A percentile compares a stretch with the other conserved stretches of the same genome.
Evolutionary conservation across 2,888 invertebrate genomes (phyloP).

Genomic region (Dendrolimus houi): DNA sequence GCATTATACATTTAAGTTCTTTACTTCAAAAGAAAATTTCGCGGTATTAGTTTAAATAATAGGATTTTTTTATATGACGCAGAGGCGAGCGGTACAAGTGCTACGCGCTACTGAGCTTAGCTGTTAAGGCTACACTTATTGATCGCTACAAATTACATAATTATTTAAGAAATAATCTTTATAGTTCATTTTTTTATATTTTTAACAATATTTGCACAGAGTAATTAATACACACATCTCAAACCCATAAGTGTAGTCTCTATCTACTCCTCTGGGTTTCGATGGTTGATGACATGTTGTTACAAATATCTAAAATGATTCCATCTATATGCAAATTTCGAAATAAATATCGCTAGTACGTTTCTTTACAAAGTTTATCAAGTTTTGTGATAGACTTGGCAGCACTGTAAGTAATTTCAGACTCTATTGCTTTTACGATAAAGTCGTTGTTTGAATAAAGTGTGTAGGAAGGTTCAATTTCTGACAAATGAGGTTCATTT

Average conservation of each 20-base stretch:
- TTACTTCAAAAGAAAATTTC: too few relatives aligned
- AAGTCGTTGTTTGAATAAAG: not conserved
- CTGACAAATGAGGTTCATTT: not conserved
- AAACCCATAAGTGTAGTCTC: not conserved
- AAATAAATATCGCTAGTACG: not conserved
- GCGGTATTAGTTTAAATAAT: too few relatives aligned
- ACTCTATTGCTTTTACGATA: not conserved
- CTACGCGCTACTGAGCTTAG: too few relatives aligned
- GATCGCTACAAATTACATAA: too few relatives aligned
- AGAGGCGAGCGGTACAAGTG: too few relatives aligned
- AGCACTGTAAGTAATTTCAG: not conserved
- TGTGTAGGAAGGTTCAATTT: not conserved
- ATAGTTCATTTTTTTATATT: too few relatives aligned
- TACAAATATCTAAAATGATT: not conserved
- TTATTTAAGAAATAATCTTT: too few relatives aligned
- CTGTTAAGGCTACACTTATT: too few relatives aligned
- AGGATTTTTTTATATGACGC: too few relatives aligned
- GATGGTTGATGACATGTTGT: not conserved
- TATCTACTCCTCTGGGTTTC: not conserved
- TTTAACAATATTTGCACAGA: too few relatives aligned
- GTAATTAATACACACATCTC: too few relatives aligned
- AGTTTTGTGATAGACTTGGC: not conserved
- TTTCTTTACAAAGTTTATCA: not conserved
- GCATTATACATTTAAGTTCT: too few relatives aligned
- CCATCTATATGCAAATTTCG: not conserved